Percentiles rank a stretch among this genome's conserved stretches.
These are phyloP conservation scores for Mayetiola destructor DNA, from an alignment of 2,888 invertebrate species.

Conservation along the genomic window DNA sequence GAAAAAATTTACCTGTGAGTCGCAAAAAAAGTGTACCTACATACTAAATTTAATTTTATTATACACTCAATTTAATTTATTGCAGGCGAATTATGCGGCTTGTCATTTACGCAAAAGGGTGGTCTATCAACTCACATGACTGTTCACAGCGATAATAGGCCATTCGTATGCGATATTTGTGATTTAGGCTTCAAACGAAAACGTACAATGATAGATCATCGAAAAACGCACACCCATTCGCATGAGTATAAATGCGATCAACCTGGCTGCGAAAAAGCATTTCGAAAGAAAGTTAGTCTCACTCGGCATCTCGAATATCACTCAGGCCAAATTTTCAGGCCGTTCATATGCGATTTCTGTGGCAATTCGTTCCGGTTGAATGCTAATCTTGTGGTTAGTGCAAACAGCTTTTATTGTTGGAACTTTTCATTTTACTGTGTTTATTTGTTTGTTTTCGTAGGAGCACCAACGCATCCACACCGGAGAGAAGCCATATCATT, in stretches of 20 bases:
- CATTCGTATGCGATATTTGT: neutral
- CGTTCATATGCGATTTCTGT: conserved; percentile 3
- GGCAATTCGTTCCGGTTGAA: neutral
- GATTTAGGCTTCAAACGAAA: neutral
- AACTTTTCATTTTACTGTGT: too few relatives aligned
- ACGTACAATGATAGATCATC: neutral
- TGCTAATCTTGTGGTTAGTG: neutral
- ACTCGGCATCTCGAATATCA: neutral
- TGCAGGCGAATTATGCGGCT: neutral
- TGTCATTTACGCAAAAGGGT: neutral
- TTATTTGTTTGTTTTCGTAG: neutral
- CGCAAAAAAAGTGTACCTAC: too few relatives aligned
- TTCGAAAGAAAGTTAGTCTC: neutral
- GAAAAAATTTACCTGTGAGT: neutral
- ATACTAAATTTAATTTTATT: too few relatives aligned
- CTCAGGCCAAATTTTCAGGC: neutral
- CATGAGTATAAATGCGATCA: neutral
- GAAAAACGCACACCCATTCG: neutral
- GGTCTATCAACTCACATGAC: neutral
- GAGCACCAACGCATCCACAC: neutral
- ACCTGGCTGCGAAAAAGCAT: conserved; percentile 1
- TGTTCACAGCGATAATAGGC: neutral
- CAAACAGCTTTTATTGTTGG: neutral
- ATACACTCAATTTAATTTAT: too few relatives aligned
- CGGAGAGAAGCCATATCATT: neutral